Evolutionary conservation across 1,140 invertebrate species (phyloP).

Genomic region (Capitella teleta): DNA sequence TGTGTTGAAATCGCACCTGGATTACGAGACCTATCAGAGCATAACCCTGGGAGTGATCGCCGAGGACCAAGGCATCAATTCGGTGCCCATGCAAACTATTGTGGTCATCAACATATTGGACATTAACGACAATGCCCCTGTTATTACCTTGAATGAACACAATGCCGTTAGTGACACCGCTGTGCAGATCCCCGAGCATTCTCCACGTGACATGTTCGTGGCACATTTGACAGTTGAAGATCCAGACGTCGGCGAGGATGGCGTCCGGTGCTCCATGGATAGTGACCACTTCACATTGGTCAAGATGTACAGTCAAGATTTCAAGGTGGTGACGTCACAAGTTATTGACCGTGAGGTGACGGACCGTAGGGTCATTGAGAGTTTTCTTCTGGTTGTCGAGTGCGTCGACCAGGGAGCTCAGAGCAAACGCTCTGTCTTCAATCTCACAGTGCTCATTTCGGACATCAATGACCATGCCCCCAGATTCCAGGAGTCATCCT

Average conservation of each 20-base stretch:
- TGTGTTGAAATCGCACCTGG: conserved; percentile 48
- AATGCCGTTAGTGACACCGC: neutral
- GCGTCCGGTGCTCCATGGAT: neutral
- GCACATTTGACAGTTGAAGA: neutral
- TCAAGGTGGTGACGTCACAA: neutral
- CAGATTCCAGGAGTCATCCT: conserved; percentile 59
- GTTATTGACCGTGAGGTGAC: neutral
- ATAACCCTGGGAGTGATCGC: conserved; percentile 80
- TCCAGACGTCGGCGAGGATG: conserved; percentile 1
- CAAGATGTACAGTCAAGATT: conserved; percentile 1
- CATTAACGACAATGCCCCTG: conserved; percentile 50
- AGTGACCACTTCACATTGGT: neutral
- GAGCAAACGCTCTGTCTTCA: neutral
- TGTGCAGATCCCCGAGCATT: conserved; percentile 2
- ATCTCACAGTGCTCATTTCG: neutral
- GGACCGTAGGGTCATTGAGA: neutral
- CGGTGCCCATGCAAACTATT: conserved; percentile 73
- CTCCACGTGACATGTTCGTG: neutral
- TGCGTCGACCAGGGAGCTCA: neutral
- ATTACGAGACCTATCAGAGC: conserved; percentile 63
- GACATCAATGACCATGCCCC: conserved; percentile 1
- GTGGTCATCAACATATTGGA: conserved; percentile 69
- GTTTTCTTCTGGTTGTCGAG: neutral
- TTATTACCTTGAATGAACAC: neutral
- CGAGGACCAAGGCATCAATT: conserved; percentile 77